Percentiles rank a stretch among this genome's conserved stretches.
Conservation (phyloP, 2,888 invertebrate genomes). For the Harmothoe impar region DNA sequence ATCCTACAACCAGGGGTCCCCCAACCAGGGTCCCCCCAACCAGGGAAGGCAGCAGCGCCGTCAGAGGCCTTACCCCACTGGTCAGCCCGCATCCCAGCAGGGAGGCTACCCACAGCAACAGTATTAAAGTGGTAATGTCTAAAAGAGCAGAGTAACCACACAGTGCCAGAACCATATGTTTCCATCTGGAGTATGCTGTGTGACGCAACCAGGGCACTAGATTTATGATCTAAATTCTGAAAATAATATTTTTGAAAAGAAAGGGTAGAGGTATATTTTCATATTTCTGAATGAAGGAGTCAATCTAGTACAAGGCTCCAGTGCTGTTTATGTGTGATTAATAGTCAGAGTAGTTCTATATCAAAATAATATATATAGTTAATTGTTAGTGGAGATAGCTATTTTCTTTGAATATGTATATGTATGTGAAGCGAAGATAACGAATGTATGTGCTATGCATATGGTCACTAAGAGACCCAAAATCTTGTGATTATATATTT, state of each 20-base stretch:
- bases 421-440: neutral
- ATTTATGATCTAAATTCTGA: neutral
- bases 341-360: neutral
- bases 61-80: neutral
- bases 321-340: no score
- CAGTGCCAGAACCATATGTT: no score
- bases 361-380: neutral
- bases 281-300: neutral
- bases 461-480: neutral
- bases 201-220: neutral
- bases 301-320: no score
- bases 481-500: slow-evolving; percentile 11
- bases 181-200: neutral
- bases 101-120: neutral
- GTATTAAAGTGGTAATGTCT: neutral
- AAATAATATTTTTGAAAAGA: neutral
- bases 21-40: neutral
- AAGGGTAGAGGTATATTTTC: neutral
- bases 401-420: neutral
- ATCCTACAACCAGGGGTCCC: neutral
- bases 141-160: neutral
- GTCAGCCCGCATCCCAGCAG: neutral
- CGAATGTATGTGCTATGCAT: neutral
- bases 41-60: neutral
- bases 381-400: neutral